Base-by-base conservation (phyloP, 2,113 vertebrate genomes). In the Eonycteris spelaea region DNA sequence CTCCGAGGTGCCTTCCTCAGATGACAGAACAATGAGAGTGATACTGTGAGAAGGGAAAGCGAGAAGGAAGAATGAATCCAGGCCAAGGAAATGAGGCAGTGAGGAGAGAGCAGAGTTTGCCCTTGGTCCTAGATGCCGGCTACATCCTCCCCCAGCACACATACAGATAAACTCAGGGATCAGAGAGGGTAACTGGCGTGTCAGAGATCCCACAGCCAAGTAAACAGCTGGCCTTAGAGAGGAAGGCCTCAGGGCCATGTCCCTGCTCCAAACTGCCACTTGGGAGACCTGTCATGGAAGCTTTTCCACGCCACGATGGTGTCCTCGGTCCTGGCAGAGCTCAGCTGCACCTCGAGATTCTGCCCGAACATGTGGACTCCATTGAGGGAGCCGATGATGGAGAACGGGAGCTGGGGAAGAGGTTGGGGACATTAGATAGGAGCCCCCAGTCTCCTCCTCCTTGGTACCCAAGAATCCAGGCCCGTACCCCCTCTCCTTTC, bases 361-460 rank as follows among this genome's bases (percentile, higher is more conserved):
- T 98, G 98, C 10, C 99, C 99, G 38, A 99, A 99, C 99, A 99
- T 99, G 97, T 99, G 99, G 16, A 99, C 99, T 3, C 99, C 99
- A 43, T 99, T 99, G 83, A 99, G 97, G 16, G 99, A 99, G 65
- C 99, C 99, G 74, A 99, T 99, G 95, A 99, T 97, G 6, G 99
- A 99, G 97, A 99, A 99, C 1, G 99, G 99, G 24, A 99, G 98
- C 98, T 98, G 90, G 33, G 73, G 26, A 86, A 75, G 71, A 43
- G 40, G n/a, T 84, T 15, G 35, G 63, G n/a, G 43, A 6, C 63
- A 28, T 84, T 33, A 95, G 83, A 65, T 6, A 45, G 35, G 33
- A 53, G 6, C 15, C 14, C 26, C 83, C 30, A n/a, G 6, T 21
- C 7, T 4, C 53, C 40, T 65, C 22, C 70, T 9, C 24, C 30